These are phyloP conservation scores for Arctocebus calabarensis DNA, from an alignment of 2,797 vertebrate genomes.

Conservation along the genomic window DNA sequence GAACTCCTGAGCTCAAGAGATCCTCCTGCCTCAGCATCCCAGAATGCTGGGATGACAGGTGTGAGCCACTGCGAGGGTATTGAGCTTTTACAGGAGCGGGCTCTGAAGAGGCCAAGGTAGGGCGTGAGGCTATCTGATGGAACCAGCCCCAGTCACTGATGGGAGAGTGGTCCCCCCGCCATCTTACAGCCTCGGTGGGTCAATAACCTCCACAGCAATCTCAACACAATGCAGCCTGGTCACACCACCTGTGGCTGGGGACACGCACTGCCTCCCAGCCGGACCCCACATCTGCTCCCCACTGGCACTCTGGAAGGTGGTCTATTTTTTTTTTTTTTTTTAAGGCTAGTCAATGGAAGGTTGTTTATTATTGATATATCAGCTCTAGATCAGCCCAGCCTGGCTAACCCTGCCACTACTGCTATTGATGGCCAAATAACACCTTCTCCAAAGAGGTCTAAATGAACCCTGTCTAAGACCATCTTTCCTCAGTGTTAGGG, in stretches of 20 bases:
- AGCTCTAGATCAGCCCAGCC: background rate
- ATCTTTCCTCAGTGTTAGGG: background rate
- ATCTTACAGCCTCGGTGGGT: background rate
- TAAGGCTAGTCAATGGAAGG: background rate
- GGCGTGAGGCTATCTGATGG: background rate
- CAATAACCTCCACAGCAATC: no score
- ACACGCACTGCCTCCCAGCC: background rate
- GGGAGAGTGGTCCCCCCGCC: no score
- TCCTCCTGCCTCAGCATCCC: no score
- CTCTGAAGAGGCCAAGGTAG: background rate
- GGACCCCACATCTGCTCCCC: background rate
- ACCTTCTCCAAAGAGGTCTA: background rate
- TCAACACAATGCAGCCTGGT: rapidly evolving
- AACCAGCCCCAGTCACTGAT: background rate
- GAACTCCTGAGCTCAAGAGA: no score
- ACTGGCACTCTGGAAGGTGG: background rate
- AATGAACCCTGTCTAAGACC: background rate
- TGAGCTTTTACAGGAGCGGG: background rate
- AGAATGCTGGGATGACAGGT: no score
- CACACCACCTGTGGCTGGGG: background rate
- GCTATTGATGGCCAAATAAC: background rate
- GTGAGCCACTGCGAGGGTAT: no score
- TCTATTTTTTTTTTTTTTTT: background rate
- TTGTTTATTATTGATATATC: background rate
- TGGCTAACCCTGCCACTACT: background rate